phyloP scores from a whole-genome alignment of 2,113 vertebrate genomes.

The Micronisus gabar region DNA sequence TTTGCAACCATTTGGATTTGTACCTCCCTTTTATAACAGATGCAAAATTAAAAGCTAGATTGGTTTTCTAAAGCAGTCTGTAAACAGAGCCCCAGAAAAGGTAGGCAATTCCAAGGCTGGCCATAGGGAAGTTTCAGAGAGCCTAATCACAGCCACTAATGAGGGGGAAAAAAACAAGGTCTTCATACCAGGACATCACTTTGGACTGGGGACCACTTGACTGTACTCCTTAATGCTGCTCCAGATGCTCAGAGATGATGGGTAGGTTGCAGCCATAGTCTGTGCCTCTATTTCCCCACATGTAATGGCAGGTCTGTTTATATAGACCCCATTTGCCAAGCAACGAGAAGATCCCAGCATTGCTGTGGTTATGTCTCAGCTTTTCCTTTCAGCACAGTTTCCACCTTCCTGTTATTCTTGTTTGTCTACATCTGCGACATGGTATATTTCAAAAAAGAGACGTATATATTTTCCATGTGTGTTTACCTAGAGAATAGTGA shows the following conservation, averaged over 20 bases:
- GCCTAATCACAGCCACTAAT: neutral
- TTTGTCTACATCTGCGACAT: neutral
- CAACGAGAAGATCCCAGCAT: neutral
- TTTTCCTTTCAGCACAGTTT: neutral
- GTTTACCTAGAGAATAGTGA: neutral
- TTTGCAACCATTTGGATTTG: neutral
- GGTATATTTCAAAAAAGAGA: neutral
- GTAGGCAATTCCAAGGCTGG: neutral
- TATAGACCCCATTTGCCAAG: neutral
- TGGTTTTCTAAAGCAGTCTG: neutral
- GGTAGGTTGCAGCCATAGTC: neutral
- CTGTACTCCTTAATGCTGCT: neutral
- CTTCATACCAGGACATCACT: neutral
- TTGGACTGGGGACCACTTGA: neutral
- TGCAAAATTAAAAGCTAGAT: neutral
- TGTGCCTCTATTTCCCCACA: neutral
- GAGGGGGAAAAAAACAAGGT: neutral
- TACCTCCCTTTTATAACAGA: neutral
- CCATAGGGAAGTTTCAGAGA: neutral
- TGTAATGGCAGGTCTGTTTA: too few relatives aligned
- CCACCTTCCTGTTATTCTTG: neutral
- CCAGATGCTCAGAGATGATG: neutral
- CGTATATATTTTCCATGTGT: neutral
- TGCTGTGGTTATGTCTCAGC: neutral
- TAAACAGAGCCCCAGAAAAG: neutral